Evolutionary conservation across 30 jellyfish, hydroid and myxozoan species (phyloP).

Genomic region (Rhopilema esculentum): DNA sequence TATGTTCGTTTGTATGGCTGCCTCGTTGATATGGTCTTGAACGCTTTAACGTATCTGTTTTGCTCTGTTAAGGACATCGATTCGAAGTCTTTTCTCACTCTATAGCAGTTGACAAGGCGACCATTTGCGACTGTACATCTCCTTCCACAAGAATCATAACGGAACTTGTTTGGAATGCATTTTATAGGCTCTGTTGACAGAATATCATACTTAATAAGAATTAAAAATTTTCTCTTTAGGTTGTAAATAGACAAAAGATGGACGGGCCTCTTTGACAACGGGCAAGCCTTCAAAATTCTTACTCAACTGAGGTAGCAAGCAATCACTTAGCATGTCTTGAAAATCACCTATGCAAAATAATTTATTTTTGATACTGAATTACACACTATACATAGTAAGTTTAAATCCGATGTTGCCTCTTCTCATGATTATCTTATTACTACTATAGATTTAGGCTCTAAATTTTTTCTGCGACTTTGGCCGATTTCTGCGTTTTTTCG

Average conservation of each 20-base stretch:
- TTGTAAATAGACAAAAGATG: not conserved
- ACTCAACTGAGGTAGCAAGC: too few species aligned
- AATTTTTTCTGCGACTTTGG: too few species aligned
- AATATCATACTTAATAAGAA: not conserved
- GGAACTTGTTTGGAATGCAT: not conserved
- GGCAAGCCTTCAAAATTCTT: too few species aligned
- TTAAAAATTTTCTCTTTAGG: not conserved
- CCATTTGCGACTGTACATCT: constrained; percentile 38
- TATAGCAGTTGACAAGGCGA: constrained; percentile 52
- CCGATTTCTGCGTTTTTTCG: too few species aligned
- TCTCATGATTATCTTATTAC: too few species aligned
- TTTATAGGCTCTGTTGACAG: not conserved
- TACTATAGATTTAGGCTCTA: too few species aligned
- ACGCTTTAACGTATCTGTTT: constrained; percentile 22
- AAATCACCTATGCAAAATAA: too few species aligned
- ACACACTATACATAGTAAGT: too few species aligned
- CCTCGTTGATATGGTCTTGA: constrained; percentile 20
- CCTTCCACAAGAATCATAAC: constrained; percentile 16
- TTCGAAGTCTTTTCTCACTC: constrained; percentile 59
- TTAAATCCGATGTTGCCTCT: too few species aligned
- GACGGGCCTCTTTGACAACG: too few species aligned
- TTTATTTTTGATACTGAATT: too few species aligned
- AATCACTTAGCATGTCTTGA: too few species aligned
- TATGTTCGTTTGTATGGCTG: constrained; percentile 40
- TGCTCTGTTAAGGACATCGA: constrained; percentile 46